These are phyloP conservation scores for Coenonympha arcania DNA, from an alignment of 2,888 invertebrate genomes.

Conservation along the genomic window DNA sequence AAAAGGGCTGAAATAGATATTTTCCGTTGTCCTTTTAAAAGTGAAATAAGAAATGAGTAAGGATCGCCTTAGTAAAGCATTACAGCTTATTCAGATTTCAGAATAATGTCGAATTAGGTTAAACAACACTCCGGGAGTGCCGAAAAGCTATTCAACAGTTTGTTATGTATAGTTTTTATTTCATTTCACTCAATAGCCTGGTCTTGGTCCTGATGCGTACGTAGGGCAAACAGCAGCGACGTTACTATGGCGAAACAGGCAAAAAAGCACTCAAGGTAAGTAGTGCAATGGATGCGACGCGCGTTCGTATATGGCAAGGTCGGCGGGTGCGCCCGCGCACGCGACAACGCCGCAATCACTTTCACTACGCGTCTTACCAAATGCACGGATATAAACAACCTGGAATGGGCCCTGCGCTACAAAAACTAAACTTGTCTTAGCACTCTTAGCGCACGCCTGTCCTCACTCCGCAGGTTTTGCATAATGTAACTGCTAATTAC, in stretches of 20 bases:
- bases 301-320: slow-evolving; percentile 65
- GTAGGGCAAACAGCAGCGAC: slow-evolving; percentile 19
- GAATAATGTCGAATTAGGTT: no score
- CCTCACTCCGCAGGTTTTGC: slow-evolving; percentile 1
- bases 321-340: slow-evolving; percentile 57
- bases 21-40: no score
- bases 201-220: slow-evolving; percentile 3
- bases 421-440: slow-evolving; percentile 20
- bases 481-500: not conserved
- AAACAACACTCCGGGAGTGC: no score
- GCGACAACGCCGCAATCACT: slow-evolving; percentile 69
- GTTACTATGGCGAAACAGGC: slow-evolving; percentile 41
- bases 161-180: not conserved
- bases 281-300: slow-evolving; percentile 39
- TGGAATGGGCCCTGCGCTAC: slow-evolving; percentile 37
- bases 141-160: not conserved
- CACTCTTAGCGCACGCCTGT: not conserved
- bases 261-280: slow-evolving; percentile 50
- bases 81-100: no score
- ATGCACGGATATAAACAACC: slow-evolving; percentile 41
- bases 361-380: slow-evolving; percentile 64
- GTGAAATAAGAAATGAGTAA: no score
- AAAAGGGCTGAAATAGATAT: no score
- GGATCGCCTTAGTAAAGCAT: no score
- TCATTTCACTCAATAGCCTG: slow-evolving; percentile 1